Percentiles rank a stretch among this genome's conserved stretches.
Conservation (phyloP, 1,140 invertebrate species). For the Heliothis subflexa region DNA sequence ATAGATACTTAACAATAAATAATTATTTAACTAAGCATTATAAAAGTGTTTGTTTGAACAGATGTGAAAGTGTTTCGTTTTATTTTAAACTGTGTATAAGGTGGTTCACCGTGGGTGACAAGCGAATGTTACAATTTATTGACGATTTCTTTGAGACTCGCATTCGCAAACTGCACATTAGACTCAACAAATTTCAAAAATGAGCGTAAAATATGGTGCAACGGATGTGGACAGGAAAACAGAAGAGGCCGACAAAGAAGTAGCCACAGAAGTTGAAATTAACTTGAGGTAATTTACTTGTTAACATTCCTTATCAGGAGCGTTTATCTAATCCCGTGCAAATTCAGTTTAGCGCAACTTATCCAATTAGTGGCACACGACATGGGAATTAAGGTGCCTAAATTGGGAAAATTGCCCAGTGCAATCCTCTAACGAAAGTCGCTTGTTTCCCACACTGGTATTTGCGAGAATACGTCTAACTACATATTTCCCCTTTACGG, state of each 20-base stretch:
- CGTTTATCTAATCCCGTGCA: constrained; percentile 42
- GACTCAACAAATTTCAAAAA: constrained; percentile 33
- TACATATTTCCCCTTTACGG: constrained; percentile 13
- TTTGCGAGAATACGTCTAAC: constrained; percentile 7
- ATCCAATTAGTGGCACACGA: constrained; percentile 64
- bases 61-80: constrained; percentile 46
- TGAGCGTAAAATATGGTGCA: constrained; percentile 70
- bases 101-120: constrained; percentile 26
- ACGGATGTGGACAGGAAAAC: constrained; percentile 65
- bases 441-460: not conserved
- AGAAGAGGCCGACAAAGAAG: constrained; percentile 51
- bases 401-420: not conserved
- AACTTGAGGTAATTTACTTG: constrained; percentile 69
- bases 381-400: not conserved
- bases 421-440: not conserved
- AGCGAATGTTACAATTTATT: constrained; percentile 30
- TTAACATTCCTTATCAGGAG: constrained; percentile 40
- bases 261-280: constrained; percentile 57
- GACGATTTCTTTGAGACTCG: constrained; percentile 1
- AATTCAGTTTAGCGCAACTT: constrained; percentile 57
- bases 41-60: constrained; percentile 46
- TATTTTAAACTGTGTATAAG: constrained; percentile 32
- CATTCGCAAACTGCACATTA: not conserved
- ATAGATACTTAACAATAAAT: constrained; percentile 44
- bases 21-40: constrained; percentile 26